phyloP scores from a whole-genome alignment of 1,140 invertebrate species.

The Hypothenemus hampei region DNA sequence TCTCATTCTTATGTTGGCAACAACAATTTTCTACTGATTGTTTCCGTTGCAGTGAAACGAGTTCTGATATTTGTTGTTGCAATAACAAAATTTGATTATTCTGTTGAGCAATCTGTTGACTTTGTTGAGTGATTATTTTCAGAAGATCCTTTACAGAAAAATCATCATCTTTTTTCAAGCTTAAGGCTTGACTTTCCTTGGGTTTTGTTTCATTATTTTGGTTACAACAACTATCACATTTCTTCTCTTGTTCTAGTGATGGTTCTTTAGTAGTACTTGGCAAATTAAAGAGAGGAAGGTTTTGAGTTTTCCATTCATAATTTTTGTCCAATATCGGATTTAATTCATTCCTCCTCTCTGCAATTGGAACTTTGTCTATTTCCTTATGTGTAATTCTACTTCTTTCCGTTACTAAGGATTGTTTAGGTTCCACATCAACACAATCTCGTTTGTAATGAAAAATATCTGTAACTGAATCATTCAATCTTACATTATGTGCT shows the following conservation, averaged over 20 bases:
- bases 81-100: conserved; percentile 53
- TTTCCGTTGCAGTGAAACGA: conserved; percentile 7
- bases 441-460: conserved; percentile 30
- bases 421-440: neutral
- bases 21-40: neutral
- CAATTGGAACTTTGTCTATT: neutral
- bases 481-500: conserved; percentile 4
- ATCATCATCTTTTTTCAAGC: conserved; percentile 41
- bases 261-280: neutral
- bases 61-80: conserved; percentile 51
- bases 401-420: too few relatives aligned
- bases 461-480: conserved; percentile 34
- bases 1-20: neutral
- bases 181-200: neutral
- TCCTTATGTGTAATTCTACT: too few relatives aligned
- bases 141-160: conserved; percentile 52
- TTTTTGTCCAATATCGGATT: conserved; percentile 8
- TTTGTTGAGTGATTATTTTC: conserved; percentile 55
- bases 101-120: conserved; percentile 52
- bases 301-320: neutral
- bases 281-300: neutral
- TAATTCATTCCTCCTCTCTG: neutral
- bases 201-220: neutral
- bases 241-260: neutral
- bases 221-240: neutral